Evolutionary conservation across 2,888 invertebrate genomes (phyloP).

Genomic region (Dione vanillae): DNA sequence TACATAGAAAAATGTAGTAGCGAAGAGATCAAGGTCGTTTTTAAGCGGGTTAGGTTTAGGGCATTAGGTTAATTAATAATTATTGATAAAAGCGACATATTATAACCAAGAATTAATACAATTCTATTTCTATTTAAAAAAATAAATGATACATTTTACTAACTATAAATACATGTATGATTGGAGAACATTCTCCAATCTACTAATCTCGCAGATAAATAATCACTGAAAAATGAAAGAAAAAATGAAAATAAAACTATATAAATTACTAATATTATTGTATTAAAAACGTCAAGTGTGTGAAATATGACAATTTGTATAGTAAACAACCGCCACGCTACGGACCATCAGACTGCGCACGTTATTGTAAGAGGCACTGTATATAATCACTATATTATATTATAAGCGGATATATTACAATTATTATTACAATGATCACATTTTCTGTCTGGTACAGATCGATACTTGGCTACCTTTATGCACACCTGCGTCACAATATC

Average conservation of each 20-base stretch:
- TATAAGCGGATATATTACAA: constrained; percentile 10
- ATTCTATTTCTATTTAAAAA: too few species aligned
- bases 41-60: too few species aligned
- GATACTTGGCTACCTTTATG: constrained; percentile 12
- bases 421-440: constrained; percentile 5
- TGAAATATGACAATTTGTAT: constrained; percentile 12
- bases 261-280: constrained; percentile 2
- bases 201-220: background rate
- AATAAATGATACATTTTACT: too few species aligned
- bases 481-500: background rate
- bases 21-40: too few species aligned
- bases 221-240: background rate
- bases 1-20: too few species aligned
- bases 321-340: background rate
- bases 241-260: constrained; percentile 3
- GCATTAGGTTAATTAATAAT: too few species aligned
- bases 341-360: background rate
- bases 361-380: constrained; percentile 22
- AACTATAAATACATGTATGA: too few species aligned
- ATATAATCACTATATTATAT: constrained; percentile 10
- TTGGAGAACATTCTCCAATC: too few species aligned
- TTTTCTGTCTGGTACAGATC: constrained; percentile 5
- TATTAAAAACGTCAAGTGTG: constrained; percentile 6
- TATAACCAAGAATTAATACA: too few species aligned
- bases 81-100: too few species aligned